phyloP scores from a whole-genome alignment of 2,797 vertebrate genomes.

The Nannoperca australis region DNA sequence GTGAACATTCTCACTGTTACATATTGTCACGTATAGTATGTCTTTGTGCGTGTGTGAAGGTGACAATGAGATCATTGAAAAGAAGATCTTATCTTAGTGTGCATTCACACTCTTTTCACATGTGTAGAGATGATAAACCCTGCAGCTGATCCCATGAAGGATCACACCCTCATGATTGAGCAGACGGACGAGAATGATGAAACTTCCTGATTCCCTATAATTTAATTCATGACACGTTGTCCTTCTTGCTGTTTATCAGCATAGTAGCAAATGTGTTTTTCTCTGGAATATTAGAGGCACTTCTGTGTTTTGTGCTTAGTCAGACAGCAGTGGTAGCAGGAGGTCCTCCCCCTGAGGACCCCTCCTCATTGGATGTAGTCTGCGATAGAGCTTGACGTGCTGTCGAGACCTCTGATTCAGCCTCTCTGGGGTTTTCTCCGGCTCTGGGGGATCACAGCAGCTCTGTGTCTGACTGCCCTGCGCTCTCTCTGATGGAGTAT shows the following conservation, averaged over 20 bases:
- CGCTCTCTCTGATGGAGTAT: conserved; percentile 17
- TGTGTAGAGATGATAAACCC: not conserved
- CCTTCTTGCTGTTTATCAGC: not conserved
- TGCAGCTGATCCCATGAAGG: not conserved
- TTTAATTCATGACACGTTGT: conserved; percentile 1
- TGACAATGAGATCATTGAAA: not conserved
- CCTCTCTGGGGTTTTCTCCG: conserved; percentile 23
- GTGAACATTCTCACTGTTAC: not conserved
- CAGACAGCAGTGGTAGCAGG: conserved; percentile 37
- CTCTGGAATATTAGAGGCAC: conserved; percentile 3
- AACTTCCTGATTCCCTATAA: conserved; percentile 16
- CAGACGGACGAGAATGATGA: conserved; percentile 9
- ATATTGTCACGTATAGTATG: not conserved
- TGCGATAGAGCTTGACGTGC: conserved; percentile 44
- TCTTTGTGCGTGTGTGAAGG: conserved; percentile 10
- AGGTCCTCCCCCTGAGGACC: conserved; percentile 41
- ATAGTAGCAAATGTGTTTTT: not conserved
- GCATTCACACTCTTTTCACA: not conserved
- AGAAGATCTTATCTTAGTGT: not conserved
- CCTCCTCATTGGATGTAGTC: conserved; percentile 30
- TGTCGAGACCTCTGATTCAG: conserved; percentile 49
- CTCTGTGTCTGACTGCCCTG: conserved; percentile 26
- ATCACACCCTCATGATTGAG: conserved; percentile 24
- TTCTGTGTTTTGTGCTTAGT: conserved; percentile 16
- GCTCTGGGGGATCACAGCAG: conserved; percentile 23